Evolutionary conservation across 2,797 vertebrate species (phyloP), one percentile per base, ranked within the genome.

Genomic region (Alauda arvensis): DNA sequence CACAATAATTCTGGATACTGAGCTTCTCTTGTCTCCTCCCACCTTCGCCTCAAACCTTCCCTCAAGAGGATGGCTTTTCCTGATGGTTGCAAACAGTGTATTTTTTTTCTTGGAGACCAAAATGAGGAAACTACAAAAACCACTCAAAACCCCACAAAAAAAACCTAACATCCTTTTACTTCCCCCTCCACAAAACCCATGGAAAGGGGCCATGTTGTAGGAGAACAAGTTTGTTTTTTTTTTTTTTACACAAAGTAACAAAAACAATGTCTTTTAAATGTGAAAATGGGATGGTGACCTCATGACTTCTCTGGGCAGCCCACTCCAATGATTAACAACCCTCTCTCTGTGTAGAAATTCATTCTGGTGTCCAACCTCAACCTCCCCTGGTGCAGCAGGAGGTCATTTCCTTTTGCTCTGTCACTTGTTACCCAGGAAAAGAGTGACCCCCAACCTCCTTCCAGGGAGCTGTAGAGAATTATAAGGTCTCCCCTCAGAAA

Each of bases 341-440:
- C 28, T 43, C 29, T 43, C 29, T 21, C 9, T 37, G 11, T n/a
- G 18, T 37, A 37, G 17, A 37, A 52, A 43, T 45, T 28, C 18
- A 37, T 68, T 24, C 33, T 69, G 21, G n/a, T 39, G 33, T 23
- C n/a, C 39, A 80, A 23, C 23, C 48, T 61, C 23, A 61, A 15
- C 12, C 12, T 39, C 9, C 18, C 28, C 12, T 18, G 40, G 48
- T 39, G 16, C 39, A 61, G 12, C 23, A 18, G 39, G 23, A 61
- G 33, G 40, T 17, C 5, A 33, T 53, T 70, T 80, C 23, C 18
- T 46, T 48, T 45, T 45, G n/a, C 28, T 43, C 26, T 60, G 11
- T n/a, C 0, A 0, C n/a, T 23, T 79, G 6, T n/a, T 45, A 53
- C 12, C 15, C 1, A 3, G 33, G 33, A 39, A 24, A 40, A 53